Evolutionary conservation across 2,888 invertebrate genomes (phyloP), one percentile per base, ranked within the genome.

Genomic region (Rhagonycha fulva): DNA sequence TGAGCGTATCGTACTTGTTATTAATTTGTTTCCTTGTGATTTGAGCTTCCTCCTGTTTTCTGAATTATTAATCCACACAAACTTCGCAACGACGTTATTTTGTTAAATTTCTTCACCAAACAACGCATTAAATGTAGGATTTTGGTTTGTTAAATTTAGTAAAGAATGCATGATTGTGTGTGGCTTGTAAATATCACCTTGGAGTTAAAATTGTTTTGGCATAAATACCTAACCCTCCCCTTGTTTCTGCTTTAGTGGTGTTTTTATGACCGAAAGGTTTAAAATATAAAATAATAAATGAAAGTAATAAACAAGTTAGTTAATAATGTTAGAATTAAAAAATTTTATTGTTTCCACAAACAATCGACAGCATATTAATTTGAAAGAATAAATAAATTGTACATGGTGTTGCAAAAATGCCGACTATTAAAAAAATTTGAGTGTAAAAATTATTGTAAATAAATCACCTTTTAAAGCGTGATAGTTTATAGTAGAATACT

Each of bases 321-420:
- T 66, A 66, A 66, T 66, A 47, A 47, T 47, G 47, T 47, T 47
- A 66, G 63, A 66, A 66, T 66, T 19, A 26, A 66, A 23, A 23
- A 66, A 66, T 66, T 66, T 66, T 66, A 26, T 66, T 66, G 63
- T 66, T 66, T 66, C 24, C 12, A 66, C n/a, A 66, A 24, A 66
- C 63, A 24, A 66, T 66, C 24, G n/a, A 66, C 63, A 66, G 24
- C 63, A 12, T 66, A 66, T 66, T 66, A 24, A 19, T 66, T 66
- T 24, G 24, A 24, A 14, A 24, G n/a, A 47, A 24, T 66, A 66
- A 14, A 66, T 66, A 66, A 66, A 66, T 66, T 66, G 63, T 66
- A 66, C 63, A 19, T 24, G 23, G 24, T 24, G 63, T 24, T 23
- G 24, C 63, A 24, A 26, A 66, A 66, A 24, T 66, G 26, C 26